phyloP scores from a whole-genome alignment of 2,113 vertebrate species.

The Origma solitaria region DNA sequence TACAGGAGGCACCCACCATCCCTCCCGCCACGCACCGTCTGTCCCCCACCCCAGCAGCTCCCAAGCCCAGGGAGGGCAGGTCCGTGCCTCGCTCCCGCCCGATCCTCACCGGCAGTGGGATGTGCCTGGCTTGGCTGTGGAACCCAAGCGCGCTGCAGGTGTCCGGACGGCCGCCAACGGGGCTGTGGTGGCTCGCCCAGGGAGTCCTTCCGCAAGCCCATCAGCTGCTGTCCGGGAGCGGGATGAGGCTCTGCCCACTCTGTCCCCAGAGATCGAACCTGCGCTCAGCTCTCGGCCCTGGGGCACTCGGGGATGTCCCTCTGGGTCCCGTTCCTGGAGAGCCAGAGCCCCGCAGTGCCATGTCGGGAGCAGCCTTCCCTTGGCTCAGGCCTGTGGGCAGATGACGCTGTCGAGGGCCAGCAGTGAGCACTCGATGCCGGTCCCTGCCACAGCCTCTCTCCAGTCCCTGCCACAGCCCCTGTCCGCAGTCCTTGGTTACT shows the following conservation, averaged over 20 bases:
- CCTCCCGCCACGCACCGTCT: accelerated
- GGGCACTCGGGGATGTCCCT: accelerated
- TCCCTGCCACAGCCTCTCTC: conserved; percentile 60
- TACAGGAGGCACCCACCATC: not conserved
- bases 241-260: not conserved
- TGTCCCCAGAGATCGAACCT: not conserved
- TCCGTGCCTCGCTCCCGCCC: accelerated
- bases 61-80: accelerated
- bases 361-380: not conserved
- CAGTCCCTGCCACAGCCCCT: conserved; percentile 54
- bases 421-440: conserved; percentile 70
- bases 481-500: conserved; percentile 38
- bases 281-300: accelerated
- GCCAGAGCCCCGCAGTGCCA: not conserved
- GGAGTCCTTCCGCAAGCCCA: accelerated
- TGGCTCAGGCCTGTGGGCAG: not conserved
- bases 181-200: not conserved
- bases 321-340: accelerated
- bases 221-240: not conserved
- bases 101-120: not conserved
- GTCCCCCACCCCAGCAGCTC: not conserved
- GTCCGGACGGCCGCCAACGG: no score
- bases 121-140: not conserved
- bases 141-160: accelerated
- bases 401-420: conserved; percentile 71